Percentiles rank a stretch among this genome's conserved stretches.
phyloP scores from a whole-genome alignment of 2,888 invertebrate species.

The Drosophila formosana region DNA sequence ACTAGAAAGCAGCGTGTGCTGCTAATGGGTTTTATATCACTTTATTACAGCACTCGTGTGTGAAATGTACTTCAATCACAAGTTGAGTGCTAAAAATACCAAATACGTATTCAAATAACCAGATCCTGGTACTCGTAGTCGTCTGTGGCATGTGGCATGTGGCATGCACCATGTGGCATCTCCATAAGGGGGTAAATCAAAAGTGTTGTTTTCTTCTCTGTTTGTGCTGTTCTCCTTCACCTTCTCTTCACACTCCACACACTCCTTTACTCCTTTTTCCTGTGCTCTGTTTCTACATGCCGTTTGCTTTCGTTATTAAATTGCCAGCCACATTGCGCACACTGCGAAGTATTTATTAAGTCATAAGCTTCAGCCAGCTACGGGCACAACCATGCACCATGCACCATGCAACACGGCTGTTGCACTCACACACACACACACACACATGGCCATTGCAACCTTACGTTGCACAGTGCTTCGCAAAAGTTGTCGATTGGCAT shows the following conservation, averaged over 20 bases:
- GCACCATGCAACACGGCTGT: constrained; percentile 32
- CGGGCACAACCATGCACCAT: constrained; percentile 16
- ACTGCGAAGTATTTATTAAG: constrained; percentile 75
- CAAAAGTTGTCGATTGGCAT: too few species aligned
- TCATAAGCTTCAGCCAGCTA: constrained; percentile 62
- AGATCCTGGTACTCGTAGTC: constrained; percentile 11
- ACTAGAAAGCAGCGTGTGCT: constrained; percentile 6
- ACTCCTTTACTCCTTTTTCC: too few species aligned
- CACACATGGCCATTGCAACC: constrained; percentile 33
- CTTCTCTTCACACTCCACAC: neutral
- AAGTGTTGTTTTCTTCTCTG: constrained; percentile 39
- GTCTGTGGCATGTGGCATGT: constrained; percentile 21
- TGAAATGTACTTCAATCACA: constrained; percentile 27
- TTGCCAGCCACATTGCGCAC: constrained; percentile 76
- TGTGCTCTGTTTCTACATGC: constrained; percentile 42
- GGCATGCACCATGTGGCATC: constrained; percentile 33
- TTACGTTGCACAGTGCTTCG: constrained; percentile 30
- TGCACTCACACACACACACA: constrained; percentile 16
- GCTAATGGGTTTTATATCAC: constrained; percentile 29
- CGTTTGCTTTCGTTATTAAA: constrained; percentile 76
- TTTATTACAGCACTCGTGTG: constrained; percentile 16
- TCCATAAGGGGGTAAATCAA: constrained; percentile 58
- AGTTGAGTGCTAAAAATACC: constrained; percentile 16
- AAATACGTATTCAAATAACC: constrained; percentile 38
- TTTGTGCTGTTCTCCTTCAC: constrained; percentile 1